Percentiles rank a stretch among this genome's conserved stretches.
phyloP scores from a whole-genome alignment of 2,888 invertebrate genomes.

The Trichogramma dendrolimi region DNA sequence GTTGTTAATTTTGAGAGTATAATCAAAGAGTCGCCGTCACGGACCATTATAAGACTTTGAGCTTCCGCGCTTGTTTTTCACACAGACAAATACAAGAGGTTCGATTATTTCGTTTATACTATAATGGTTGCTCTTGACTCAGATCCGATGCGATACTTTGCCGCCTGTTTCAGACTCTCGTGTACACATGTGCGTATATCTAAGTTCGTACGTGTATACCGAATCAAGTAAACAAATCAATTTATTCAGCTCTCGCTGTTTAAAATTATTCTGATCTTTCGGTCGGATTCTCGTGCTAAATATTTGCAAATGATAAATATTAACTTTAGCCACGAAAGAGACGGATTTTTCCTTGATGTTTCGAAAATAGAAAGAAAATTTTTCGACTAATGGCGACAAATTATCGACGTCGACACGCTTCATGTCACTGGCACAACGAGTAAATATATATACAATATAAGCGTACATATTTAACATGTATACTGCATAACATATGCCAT shows the following conservation, averaged over 20 bases:
- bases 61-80: conserved; percentile 28
- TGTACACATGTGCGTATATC: no score
- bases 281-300: no score
- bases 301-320: no score
- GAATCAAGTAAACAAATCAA: no score
- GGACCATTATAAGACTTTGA: conserved; percentile 15
- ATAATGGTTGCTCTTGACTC: not conserved
- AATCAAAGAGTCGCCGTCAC: not conserved
- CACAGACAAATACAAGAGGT: conserved; percentile 17
- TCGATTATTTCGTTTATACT: conserved; percentile 5
- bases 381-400: conserved; percentile 28
- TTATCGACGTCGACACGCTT: conserved; percentile 25
- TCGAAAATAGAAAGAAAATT: conserved; percentile 4
- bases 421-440: conserved; percentile 42
- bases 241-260: no score
- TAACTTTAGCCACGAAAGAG: no score
- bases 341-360: conserved; percentile 12
- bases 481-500: no score
- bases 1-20: conserved; percentile 15
- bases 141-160: conserved; percentile 12
- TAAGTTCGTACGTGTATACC: no score
- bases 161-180: not conserved
- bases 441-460: conserved; percentile 34
- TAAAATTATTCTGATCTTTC: no score
- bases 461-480: conserved; percentile 11